These are phyloP conservation scores for Piezodorus guildinii DNA, from an alignment of 1,140 invertebrate genomes.

Conservation along the genomic window DNA sequence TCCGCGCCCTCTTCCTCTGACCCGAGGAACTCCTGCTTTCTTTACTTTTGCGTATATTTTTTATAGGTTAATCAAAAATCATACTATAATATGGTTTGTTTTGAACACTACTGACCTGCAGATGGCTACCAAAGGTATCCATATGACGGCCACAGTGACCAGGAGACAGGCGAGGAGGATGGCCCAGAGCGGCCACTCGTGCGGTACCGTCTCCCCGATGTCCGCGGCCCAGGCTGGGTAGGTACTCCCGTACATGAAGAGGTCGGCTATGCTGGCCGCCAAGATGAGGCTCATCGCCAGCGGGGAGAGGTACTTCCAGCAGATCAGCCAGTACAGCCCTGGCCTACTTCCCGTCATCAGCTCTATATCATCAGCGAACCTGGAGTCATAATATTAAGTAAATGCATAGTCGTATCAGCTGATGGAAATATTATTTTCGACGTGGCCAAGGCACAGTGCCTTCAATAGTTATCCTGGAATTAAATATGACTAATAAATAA, in stretches of 20 bases:
- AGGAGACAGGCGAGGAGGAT: constrained; percentile 62
- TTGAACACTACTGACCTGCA: constrained; percentile 59
- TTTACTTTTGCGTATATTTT: too few species aligned
- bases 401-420: too few species aligned
- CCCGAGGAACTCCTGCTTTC: too few species aligned
- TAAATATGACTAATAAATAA: too few species aligned
- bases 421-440: too few species aligned
- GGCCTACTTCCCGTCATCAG: constrained; percentile 84
- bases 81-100: too few species aligned
- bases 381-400: constrained; percentile 32
- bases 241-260: constrained; percentile 66
- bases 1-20: too few species aligned
- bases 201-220: constrained; percentile 55
- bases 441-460: too few species aligned
- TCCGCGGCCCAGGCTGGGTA: constrained; percentile 74
- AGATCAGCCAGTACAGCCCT: constrained; percentile 79
- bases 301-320: constrained; percentile 89
- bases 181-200: constrained; percentile 70
- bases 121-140: constrained; percentile 76
- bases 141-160: constrained; percentile 67
- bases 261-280: constrained; percentile 70
- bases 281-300: constrained; percentile 81
- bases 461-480: too few species aligned
- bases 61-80: too few species aligned
- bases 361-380: constrained; percentile 87